phyloP scores from a whole-genome alignment of 2,113 vertebrate species.

The Sprattus sprattus region DNA sequence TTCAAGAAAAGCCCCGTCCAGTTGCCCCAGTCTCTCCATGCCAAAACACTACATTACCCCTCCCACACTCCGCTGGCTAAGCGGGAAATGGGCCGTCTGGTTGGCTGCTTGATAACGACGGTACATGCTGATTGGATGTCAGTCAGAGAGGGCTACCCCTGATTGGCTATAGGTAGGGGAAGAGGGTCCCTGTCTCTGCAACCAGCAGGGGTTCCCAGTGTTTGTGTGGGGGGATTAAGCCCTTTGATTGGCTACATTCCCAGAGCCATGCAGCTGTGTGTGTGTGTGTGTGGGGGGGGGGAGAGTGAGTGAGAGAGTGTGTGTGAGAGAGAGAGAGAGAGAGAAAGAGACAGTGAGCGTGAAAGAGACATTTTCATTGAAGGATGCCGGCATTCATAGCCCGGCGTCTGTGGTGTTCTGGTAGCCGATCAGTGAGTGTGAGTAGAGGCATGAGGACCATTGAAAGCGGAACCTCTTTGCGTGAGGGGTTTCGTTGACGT shows the following conservation, averaged over 20 bases:
- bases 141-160: not conserved
- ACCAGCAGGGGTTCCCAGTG: slow-evolving; percentile 48
- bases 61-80: not conserved
- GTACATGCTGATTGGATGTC: not conserved
- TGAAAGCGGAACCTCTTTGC: not conserved
- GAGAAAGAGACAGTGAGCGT: not conserved
- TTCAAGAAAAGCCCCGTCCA: not conserved
- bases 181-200: not conserved
- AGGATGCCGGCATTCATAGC: not conserved
- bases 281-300: slow-evolving; percentile 1
- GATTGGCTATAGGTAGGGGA: slow-evolving; percentile 34
- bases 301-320: slow-evolving; percentile 25
- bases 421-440: not conserved
- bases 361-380: slow-evolving; percentile 18
- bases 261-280: slow-evolving; percentile 55
- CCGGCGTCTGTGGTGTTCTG: not conserved
- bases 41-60: not conserved
- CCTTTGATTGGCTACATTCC: slow-evolving; percentile 63
- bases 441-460: not conserved
- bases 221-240: slow-evolving; percentile 63
- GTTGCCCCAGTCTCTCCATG: not conserved
- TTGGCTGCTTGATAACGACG: slow-evolving; percentile 14
- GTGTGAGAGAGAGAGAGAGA: slow-evolving; percentile 43
- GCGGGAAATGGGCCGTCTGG: not conserved
- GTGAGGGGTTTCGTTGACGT: not conserved